Base-by-base conservation (phyloP, 2,888 invertebrate species). In the Rhorus exstirpatorius region DNA sequence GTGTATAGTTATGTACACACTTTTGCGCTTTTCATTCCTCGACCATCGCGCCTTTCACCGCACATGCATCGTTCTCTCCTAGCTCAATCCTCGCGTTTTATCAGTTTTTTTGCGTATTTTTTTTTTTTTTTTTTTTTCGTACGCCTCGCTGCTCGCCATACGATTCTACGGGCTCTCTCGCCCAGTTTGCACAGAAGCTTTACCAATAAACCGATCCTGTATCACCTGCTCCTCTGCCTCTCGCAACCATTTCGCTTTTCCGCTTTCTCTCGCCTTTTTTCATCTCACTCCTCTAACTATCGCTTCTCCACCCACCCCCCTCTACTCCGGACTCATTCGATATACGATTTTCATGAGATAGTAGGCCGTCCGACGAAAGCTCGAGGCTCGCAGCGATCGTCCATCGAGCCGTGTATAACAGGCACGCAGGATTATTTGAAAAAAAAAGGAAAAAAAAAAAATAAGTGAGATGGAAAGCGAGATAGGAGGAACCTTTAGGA, bases 201-300 rank as follows among this genome's bases (percentile, higher is more conserved):
- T 72, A 72, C 81, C 81, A 77, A 81, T 81, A 81, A 81, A 81
- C 81, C 76, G 71, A 81, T 77, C 60, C 81, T 77, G 76, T 81
- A 81, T 81, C 81, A 81, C 81, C 76, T 77, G 81, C 76, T 77
- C 21, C 61, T 72, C 76, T 61, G 58, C 55, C 76, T 67, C 65
- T 58, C 61, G 19, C 71, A 55, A 49, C 76, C 53, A 72, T 55
- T 44, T 63, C 63, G 55, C 19, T 71, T 76, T 71, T 49, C 55
- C 75, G 58, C 72, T 76, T 77, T 41, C 61, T 55, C 58, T 31
- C 70, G 7, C 41, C 55, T 41, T 61, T 44, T 76, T 76, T 61
- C 63, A 12, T 14, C 38, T 67, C 35, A 31, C 14, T 14, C 14
- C 31, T 41, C 63, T 7, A 14, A 35, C 21, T 10, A 19, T 17